Conservation (phyloP, 2,797 vertebrate genomes). For the Darevskia mixta region DNA sequence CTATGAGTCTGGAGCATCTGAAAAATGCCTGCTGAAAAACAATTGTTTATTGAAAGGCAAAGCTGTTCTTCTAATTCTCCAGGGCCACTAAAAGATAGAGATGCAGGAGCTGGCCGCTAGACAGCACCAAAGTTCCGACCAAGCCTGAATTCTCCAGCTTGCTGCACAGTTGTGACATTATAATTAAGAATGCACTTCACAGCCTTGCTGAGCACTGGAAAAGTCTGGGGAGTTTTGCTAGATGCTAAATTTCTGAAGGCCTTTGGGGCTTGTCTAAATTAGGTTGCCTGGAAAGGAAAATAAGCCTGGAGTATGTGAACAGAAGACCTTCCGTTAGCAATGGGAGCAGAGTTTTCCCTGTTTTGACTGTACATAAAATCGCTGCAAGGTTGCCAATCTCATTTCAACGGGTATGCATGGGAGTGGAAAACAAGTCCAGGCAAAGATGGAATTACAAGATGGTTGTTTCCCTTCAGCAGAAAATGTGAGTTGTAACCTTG, state of each 20-base stretch:
- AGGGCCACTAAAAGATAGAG: neutral
- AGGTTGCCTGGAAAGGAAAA: neutral
- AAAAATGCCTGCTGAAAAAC: neutral
- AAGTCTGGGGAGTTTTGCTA: neutral
- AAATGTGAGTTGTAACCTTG: slow-evolving; percentile 23
- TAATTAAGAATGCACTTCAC: neutral
- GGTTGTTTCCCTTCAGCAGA: slow-evolving; percentile 64
- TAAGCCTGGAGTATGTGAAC: neutral
- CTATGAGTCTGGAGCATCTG: neutral
- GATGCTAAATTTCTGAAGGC: neutral
- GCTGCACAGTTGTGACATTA: neutral
- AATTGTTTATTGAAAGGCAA: neutral
- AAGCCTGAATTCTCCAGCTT: slow-evolving; percentile 13
- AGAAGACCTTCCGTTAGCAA: neutral
- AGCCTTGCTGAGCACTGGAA: neutral
- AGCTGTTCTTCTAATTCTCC: neutral
- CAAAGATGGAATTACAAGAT: slow-evolving; percentile 70
- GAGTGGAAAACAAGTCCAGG: slow-evolving; percentile 69
- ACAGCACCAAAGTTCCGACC: slow-evolving; percentile 44
- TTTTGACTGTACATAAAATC: slow-evolving; percentile 51
- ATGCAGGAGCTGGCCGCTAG: slow-evolving; percentile 44
- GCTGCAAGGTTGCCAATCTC: slow-evolving; percentile 55
- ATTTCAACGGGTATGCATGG: slow-evolving; percentile 55
- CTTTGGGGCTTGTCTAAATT: neutral
- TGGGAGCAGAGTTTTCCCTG: neutral